phyloP scores from a whole-genome alignment of 2,113 vertebrate species.

The Carassius gibelio region DNA sequence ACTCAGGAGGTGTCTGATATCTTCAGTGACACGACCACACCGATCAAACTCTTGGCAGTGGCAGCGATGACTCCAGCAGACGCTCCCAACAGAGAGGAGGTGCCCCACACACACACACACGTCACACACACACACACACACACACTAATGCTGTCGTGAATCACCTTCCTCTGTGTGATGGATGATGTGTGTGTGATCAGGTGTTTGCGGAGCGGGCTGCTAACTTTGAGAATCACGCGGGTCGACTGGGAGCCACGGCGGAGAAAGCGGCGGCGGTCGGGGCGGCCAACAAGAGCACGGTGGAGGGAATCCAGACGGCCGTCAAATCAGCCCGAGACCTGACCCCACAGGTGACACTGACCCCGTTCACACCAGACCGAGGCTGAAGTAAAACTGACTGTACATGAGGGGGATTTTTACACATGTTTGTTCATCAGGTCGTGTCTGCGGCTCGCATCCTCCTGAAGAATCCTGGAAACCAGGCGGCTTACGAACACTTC shows the following conservation, averaged over 20 bases:
- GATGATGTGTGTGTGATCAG: conserved; percentile 66
- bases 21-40: conserved; percentile 97
- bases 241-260: conserved; percentile 90
- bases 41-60: conserved; percentile 93
- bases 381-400: neutral
- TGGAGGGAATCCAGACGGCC: conserved; percentile 94
- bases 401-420: neutral
- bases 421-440: neutral
- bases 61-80: conserved; percentile 91
- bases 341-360: conserved; percentile 86
- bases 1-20: conserved; percentile 98
- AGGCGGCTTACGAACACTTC: conserved; percentile 96
- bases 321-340: conserved; percentile 95
- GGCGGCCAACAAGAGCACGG: conserved; percentile 92
- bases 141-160: neutral
- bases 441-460: conserved; percentile 90
- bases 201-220: conserved; percentile 93
- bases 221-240: conserved; percentile 93
- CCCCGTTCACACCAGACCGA: neutral
- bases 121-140: neutral
- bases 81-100: conserved; percentile 91
- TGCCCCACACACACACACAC: conserved; percentile 50
- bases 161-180: neutral
- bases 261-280: conserved; percentile 98
- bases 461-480: conserved; percentile 94